Base-by-base conservation (phyloP, 2,888 invertebrate genomes). In the Calameuta idolon region DNA sequence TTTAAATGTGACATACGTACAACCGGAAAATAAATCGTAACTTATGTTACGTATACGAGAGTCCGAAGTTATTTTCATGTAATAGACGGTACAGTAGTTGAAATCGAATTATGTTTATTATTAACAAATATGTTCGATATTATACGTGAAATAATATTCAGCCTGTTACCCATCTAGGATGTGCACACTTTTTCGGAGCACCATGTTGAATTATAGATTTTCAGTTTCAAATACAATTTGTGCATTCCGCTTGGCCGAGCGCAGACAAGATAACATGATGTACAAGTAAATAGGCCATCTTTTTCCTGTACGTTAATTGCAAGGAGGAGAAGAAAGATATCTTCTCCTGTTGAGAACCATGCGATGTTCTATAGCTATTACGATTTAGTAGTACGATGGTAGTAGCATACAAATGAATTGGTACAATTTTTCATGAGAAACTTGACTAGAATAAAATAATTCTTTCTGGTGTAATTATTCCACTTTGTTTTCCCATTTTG, bases 401-500 rank as follows among this genome's bases (percentile, higher is more conserved):
- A 55, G 9, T 55, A 55, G 55, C 35, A 74, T 74, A 35, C 11
- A 37, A 35, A 34, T 74, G 35, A 74, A 23, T 12, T 37, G 23
- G 23, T 37, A 74, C n/a, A 12, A 12, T 35, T 15, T 35, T 12
- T 12, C 34, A 35, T 30, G 33, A 74, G 12, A 37, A 34, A 35
- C 15, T 30, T 74, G 74, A 74, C 74, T 74, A 74, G 74, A 74
- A 35, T 35, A 74, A 30, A 74, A 23, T 74, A 74, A 74, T 34
- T 74, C 23, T 35, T 23, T 74, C 74, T 74, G 34, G 23, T 12
- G 3, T 71, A 74, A 74, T 15, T 74, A 74, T 74, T 74, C 37
- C 71, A 34, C 71, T 11, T n/a, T 30, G 5, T 71, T 55, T 37
- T 55, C 23, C 23, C 23, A 5, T 23, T 9, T 55, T 55, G 2